phyloP scores from a whole-genome alignment of 2,888 invertebrate species.

The Drosophila seclusa region DNA sequence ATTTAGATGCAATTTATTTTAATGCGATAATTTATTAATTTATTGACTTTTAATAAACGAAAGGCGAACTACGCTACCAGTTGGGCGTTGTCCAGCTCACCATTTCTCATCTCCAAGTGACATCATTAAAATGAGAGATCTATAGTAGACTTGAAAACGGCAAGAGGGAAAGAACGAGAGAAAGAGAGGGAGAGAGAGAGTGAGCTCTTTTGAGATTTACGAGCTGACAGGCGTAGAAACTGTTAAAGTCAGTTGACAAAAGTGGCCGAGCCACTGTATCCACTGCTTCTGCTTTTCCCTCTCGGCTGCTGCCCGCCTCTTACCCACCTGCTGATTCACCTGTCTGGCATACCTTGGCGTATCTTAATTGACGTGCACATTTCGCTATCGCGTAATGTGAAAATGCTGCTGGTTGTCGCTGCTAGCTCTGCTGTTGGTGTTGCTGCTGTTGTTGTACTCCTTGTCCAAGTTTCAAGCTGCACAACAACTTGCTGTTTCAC shows the following conservation, averaged over 20 bases:
- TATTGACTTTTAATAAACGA: conserved; percentile 84
- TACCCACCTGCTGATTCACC: conserved; percentile 66
- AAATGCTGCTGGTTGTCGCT: conserved; percentile 65
- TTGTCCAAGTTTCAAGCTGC: conserved; percentile 43
- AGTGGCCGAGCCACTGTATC: conserved; percentile 65
- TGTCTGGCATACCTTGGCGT: conserved; percentile 77
- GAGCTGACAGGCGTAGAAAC: conserved; percentile 81
- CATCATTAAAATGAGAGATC: conserved; percentile 15
- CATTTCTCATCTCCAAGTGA: background rate
- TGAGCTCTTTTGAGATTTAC: conserved; percentile 62
- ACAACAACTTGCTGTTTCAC: conserved; percentile 53
- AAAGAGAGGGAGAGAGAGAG: background rate
- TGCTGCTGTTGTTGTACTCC: conserved; percentile 21
- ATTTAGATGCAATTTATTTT: conserved; percentile 85
- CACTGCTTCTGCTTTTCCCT: conserved; percentile 1
- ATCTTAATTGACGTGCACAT: conserved; percentile 81
- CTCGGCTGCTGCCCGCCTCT: conserved; percentile 20
- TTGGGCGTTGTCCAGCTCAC: conserved; percentile 39
- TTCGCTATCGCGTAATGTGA: conserved; percentile 81
- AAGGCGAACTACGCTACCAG: conserved; percentile 38
- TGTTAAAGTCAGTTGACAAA: conserved; percentile 79
- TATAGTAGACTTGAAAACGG: background rate
- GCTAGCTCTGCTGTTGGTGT: conserved; percentile 22
- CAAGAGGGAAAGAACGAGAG: background rate
- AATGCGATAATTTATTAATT: conserved; percentile 85